These are phyloP conservation scores for Epinotia bilunana DNA, from an alignment of 2,888 invertebrate genomes.

Conservation along the genomic window DNA sequence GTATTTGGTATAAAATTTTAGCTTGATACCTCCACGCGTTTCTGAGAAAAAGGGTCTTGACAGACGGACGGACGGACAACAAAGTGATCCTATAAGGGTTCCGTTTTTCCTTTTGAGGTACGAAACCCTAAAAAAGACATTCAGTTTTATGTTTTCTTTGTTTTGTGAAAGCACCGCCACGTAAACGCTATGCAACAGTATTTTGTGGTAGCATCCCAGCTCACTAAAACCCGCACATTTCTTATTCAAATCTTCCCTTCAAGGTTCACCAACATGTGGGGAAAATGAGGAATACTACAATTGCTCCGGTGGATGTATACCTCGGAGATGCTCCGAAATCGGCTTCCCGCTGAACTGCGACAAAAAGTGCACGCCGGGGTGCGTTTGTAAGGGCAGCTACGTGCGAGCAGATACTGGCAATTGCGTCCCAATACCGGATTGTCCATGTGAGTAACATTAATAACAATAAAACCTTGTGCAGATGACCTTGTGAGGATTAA, in stretches of 20 bases:
- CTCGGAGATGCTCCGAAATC: constrained; percentile 49
- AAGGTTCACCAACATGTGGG: neutral
- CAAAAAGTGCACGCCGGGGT: constrained; percentile 49
- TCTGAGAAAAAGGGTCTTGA: too few species aligned
- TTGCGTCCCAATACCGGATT: constrained; percentile 27
- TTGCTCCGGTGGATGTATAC: constrained; percentile 47
- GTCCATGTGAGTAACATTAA: constrained; percentile 25
- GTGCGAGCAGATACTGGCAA: constrained; percentile 12
- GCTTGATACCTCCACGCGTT: too few species aligned
- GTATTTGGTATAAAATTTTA: too few species aligned
- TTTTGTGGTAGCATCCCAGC: neutral
- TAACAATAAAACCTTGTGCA: neutral
- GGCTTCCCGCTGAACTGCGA: constrained; percentile 46
- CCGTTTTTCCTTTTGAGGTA: too few species aligned
- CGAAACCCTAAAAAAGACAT: too few species aligned
- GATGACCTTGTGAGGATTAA: too few species aligned
- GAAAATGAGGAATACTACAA: constrained; percentile 45
- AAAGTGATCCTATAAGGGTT: too few species aligned
- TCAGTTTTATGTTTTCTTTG: too few species aligned
- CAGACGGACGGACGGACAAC: too few species aligned
- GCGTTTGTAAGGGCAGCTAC: constrained; percentile 52
- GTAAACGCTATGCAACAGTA: neutral
- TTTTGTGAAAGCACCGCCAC: too few species aligned
- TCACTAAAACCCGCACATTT: neutral
- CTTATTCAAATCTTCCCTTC: neutral